Percentiles rank a stretch among this genome's conserved stretches.
These are phyloP conservation scores for Drosophila picticornis DNA, from an alignment of 2,888 invertebrate genomes.

Conservation along the genomic window DNA sequence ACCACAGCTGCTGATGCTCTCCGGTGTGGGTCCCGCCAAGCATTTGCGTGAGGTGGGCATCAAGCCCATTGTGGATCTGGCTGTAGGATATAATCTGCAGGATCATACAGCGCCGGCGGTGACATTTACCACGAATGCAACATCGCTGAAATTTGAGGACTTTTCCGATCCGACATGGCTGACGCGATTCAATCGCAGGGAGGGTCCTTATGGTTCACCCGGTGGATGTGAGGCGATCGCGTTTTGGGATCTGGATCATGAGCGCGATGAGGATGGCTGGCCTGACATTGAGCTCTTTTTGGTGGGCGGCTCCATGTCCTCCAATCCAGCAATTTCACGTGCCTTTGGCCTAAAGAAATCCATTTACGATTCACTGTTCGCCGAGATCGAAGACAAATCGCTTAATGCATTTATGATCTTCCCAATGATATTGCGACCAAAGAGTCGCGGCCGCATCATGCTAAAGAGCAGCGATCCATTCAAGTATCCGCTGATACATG, in stretches of 20 bases:
- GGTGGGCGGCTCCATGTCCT: constrained; percentile 86
- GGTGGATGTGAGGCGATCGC: constrained; percentile 89
- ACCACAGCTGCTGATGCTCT: constrained; percentile 93
- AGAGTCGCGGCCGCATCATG: constrained; percentile 89
- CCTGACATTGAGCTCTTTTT: constrained; percentile 91
- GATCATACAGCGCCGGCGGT: constrained; percentile 89
- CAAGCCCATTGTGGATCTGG: constrained; percentile 87
- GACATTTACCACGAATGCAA: constrained; percentile 87
- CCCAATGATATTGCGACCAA: constrained; percentile 89
- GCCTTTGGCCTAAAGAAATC: constrained; percentile 86
- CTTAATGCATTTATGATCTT: constrained; percentile 87
- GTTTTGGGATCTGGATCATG: constrained; percentile 88
- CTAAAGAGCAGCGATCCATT: constrained; percentile 88
- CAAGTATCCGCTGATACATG: constrained; percentile 88
- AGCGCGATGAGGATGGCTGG: constrained; percentile 86
- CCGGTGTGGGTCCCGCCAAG: constrained; percentile 88
- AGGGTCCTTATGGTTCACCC: constrained; percentile 86
- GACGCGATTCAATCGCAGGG: constrained; percentile 78
- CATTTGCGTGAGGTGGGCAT: constrained; percentile 87
- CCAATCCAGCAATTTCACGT: constrained; percentile 84
- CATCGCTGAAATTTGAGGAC: constrained; percentile 83
- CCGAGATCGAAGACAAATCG: constrained; percentile 81
- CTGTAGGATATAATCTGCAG: constrained; percentile 88
- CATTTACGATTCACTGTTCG: constrained; percentile 85
- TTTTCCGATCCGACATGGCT: constrained; percentile 80